Evolutionary conservation across 2,888 invertebrate species (phyloP), one percentile per base, ranked within the genome.

Genomic region (Tetragnatha montana): DNA sequence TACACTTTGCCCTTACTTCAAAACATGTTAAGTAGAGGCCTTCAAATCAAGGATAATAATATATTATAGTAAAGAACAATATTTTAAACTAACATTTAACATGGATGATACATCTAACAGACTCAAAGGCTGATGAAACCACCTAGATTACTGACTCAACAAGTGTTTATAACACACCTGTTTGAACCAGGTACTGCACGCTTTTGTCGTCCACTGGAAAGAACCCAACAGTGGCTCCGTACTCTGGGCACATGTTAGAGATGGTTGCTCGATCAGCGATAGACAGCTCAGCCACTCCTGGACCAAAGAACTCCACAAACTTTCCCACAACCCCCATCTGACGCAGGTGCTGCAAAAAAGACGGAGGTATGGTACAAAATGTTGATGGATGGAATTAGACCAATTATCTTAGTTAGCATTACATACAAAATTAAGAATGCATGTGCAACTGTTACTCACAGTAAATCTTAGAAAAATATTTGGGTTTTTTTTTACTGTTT

Each of bases 181-280:
- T 97, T 94, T 98, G 97, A 85, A 94, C 94, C 70, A 99, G 95
- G 93, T 99, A 99, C n/a, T 94, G 94, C 78, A 99, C 94, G 50
- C 97, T 97, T 90, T 94, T 94, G 50, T 95, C 94, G 94, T 99
- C 99, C 0, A 98, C 97, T 0, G 99, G 98, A 94, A 99, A 99
- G 94, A 96, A 98, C 0, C 97, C 98, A 91, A 98, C 96, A 0
- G 99, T 99, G 19, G 99, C 99, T 0, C 99, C 99, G 93, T 99
- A 99, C 94, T 98, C 98, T 0, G 99, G 99, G 93, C 98, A 98
- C 99, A 99, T 99, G 94, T 99, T 99, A 92, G 98, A 97, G 85
- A 99, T 98, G 0, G 99, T 99, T 0, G 99, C 98, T 75, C 99
- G 95, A 94, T 99, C 99, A 0, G 99, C 99, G 91, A 99, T 98